Percentiles rank a stretch among this genome's conserved stretches.
Evolutionary conservation across 2,888 invertebrate species (phyloP).

Genomic region (Dolichomitus sp.): DNA sequence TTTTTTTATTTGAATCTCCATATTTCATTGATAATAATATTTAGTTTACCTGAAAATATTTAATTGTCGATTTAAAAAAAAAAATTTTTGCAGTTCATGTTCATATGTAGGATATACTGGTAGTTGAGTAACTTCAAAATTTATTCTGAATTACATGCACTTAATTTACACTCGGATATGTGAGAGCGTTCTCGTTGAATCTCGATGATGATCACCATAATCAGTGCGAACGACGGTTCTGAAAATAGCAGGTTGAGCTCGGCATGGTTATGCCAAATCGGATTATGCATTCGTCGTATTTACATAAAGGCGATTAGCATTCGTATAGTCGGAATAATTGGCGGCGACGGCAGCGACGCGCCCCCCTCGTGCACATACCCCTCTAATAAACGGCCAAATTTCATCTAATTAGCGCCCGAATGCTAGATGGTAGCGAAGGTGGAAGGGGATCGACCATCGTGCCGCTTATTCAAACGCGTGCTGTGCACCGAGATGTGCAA

Average conservation of each 20-base stretch:
- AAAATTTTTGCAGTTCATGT: neutral
- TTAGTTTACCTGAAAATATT: too few species aligned
- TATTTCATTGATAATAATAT: too few species aligned
- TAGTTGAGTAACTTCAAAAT: neutral
- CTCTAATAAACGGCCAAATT: constrained; percentile 80
- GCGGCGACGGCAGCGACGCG: constrained; percentile 63
- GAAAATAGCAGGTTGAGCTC: constrained; percentile 22
- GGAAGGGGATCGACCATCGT: constrained; percentile 44
- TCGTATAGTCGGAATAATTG: constrained; percentile 76
- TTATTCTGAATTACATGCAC: neutral
- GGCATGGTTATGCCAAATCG: constrained; percentile 37
- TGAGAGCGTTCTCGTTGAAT: neutral
- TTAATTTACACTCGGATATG: neutral
- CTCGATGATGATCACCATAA: constrained; percentile 27
- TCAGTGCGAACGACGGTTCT: constrained; percentile 5
- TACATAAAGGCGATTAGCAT: constrained; percentile 82
- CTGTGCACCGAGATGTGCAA: constrained; percentile 74
- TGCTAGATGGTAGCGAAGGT: constrained; percentile 19
- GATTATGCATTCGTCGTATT: constrained; percentile 78
- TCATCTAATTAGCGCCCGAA: constrained; percentile 78
- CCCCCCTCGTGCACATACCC: constrained; percentile 48
- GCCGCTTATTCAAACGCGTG: constrained; percentile 74
- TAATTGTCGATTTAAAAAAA: too few species aligned
- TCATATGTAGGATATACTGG: neutral
- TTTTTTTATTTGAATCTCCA: too few species aligned